A percentile compares a stretch with the other conserved stretches of the same genome.
Conservation (phyloP, 2,113 vertebrate species). For the Myiozetetes cayanensis region DNA sequence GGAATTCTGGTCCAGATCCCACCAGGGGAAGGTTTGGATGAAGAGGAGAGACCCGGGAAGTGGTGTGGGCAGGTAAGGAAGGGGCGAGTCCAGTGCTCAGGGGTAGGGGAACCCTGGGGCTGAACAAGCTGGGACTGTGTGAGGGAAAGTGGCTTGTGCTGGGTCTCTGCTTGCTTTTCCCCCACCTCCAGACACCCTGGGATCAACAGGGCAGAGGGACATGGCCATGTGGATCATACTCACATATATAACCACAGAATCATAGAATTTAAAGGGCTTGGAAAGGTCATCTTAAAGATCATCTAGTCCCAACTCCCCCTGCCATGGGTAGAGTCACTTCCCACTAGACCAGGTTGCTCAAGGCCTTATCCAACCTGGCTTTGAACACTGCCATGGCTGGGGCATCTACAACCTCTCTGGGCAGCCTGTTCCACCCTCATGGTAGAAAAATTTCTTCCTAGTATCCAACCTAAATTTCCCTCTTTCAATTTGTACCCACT, state of each 20-base stretch:
- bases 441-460: not conserved
- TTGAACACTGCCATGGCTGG: not conserved
- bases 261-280: not conserved
- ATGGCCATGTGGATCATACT: not conserved
- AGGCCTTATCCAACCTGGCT: not conserved
- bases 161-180: not conserved
- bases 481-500: not conserved
- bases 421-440: not conserved
- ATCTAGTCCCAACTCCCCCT: not conserved
- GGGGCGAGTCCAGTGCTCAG: not conserved
- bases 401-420: not conserved
- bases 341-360: not conserved
- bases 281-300: not conserved
- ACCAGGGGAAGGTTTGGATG: not conserved
- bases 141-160: not conserved
- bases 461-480: not conserved
- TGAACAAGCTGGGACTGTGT: too few relatives aligned
- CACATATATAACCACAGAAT: not conserved
- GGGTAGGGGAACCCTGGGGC: not conserved
- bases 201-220: not conserved
- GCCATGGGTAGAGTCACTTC: not conserved
- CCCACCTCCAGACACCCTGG: not conserved
- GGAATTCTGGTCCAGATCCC: not conserved
- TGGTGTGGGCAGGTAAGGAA: rapidly evolving
- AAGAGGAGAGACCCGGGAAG: not conserved